Conservation (phyloP, 1,140 invertebrate genomes). For the Thrips palmi region DNA sequence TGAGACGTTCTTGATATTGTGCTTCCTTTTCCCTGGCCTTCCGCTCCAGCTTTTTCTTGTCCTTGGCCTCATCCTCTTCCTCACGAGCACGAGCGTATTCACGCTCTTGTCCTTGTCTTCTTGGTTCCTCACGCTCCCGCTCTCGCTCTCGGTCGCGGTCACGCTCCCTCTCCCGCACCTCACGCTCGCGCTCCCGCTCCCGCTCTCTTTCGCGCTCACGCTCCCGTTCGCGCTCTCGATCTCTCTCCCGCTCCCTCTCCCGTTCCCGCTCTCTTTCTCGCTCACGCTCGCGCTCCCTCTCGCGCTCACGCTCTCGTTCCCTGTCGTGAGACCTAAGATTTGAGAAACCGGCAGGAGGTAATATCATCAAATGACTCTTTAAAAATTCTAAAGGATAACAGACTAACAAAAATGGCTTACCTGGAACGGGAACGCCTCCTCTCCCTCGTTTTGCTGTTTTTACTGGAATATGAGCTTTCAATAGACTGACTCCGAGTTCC, state of each 20-base stretch:
- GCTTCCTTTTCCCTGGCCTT: conserved; percentile 83
- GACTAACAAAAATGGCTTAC: background rate
- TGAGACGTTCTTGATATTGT: conserved; percentile 64
- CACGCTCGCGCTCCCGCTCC: conserved; percentile 37
- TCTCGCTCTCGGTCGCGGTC: conserved; percentile 21
- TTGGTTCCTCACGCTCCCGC: conserved; percentile 21
- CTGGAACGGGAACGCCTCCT: conserved; percentile 6
- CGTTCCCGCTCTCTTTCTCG: conserved; percentile 22
- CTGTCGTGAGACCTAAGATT: conserved; percentile 17
- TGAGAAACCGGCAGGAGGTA: background rate
- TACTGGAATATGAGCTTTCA: conserved; percentile 1
- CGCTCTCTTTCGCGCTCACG: conserved; percentile 26
- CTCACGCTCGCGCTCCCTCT: conserved; percentile 26
- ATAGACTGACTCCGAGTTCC: background rate
- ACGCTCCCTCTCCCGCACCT: conserved; percentile 26
- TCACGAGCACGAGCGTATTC: conserved; percentile 30
- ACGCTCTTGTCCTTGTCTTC: conserved; percentile 24
- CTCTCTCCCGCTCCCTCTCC: conserved; percentile 23
- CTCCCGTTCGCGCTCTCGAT: conserved; percentile 17
- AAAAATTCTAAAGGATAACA: too few relatives aligned
- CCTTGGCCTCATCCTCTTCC: conserved; percentile 77
- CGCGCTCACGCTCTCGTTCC: conserved; percentile 16
- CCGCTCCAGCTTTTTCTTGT: conserved; percentile 76
- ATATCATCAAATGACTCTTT: background rate
- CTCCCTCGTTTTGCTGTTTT: too few relatives aligned